phyloP scores from a whole-genome alignment of 2,113 vertebrate genomes.

The Illadopsis cleaveri region DNA sequence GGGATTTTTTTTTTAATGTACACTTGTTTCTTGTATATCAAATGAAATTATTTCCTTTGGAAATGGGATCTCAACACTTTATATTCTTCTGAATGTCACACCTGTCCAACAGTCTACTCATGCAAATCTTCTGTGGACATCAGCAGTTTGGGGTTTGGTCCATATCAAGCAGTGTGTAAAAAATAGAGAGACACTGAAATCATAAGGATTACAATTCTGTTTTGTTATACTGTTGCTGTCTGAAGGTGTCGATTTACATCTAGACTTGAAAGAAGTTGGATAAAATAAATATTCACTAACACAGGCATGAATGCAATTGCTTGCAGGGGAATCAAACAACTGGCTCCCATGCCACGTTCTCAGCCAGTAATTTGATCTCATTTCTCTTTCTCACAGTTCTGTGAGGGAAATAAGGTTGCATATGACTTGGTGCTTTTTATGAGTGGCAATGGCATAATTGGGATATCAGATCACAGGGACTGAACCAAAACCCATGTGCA shows the following conservation, averaged over 20 bases:
- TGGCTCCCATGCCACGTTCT: background rate
- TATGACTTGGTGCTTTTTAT: background rate
- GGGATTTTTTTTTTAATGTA: background rate
- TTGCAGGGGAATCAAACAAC: background rate
- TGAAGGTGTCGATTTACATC: background rate
- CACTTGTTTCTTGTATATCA: background rate
- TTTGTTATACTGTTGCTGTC: background rate
- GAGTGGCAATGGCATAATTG: background rate
- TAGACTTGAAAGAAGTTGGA: background rate
- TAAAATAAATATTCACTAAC: background rate
- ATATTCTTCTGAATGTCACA: background rate
- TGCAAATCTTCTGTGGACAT: background rate
- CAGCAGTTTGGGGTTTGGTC: background rate
- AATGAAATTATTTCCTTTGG: background rate
- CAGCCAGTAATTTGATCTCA: background rate
- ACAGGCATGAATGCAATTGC: background rate
- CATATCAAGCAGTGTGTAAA: background rate
- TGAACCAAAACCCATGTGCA: background rate
- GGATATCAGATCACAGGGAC: background rate
- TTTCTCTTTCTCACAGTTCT: background rate
- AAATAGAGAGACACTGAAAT: background rate
- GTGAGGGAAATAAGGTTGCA: background rate
- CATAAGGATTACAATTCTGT: background rate
- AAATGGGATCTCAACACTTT: background rate
- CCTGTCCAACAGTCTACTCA: background rate